These are phyloP conservation scores for Gibbula magus DNA, from an alignment of 2,888 invertebrate genomes.

Conservation along the genomic window DNA sequence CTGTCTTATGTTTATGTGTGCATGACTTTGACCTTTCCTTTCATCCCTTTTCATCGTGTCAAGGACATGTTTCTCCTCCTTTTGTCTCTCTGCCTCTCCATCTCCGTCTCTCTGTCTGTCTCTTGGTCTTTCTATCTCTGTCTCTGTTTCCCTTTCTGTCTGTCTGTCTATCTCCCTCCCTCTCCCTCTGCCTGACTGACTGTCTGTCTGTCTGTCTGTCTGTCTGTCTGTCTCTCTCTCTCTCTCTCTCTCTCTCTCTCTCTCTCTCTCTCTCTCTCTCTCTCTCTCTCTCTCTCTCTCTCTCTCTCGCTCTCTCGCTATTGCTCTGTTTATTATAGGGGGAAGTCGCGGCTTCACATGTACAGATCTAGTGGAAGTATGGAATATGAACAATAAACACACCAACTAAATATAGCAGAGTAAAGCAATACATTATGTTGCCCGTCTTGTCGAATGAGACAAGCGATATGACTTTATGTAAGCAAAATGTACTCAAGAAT, in stretches of 20 bases:
- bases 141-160: neutral
- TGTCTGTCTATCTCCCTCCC: neutral
- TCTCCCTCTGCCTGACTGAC: neutral
- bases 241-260: slow-evolving; percentile 17
- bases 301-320: neutral
- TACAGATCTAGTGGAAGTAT: neutral
- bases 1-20: neutral
- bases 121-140: neutral
- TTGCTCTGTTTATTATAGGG: slow-evolving; percentile 17
- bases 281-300: neutral
- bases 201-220: too few relatives aligned
- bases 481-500: too few relatives aligned
- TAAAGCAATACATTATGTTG: too few relatives aligned
- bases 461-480: too few relatives aligned
- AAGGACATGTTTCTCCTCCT: neutral
- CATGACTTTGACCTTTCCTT: neutral
- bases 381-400: neutral
- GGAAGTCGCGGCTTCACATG: neutral
- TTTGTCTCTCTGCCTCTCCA: neutral
- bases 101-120: neutral
- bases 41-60: neutral
- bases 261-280: neutral
- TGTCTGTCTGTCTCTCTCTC: neutral
- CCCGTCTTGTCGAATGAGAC: too few relatives aligned
- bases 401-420: neutral